Base-by-base conservation (phyloP, 2,113 vertebrate genomes). In the Columbina picui region DNA sequence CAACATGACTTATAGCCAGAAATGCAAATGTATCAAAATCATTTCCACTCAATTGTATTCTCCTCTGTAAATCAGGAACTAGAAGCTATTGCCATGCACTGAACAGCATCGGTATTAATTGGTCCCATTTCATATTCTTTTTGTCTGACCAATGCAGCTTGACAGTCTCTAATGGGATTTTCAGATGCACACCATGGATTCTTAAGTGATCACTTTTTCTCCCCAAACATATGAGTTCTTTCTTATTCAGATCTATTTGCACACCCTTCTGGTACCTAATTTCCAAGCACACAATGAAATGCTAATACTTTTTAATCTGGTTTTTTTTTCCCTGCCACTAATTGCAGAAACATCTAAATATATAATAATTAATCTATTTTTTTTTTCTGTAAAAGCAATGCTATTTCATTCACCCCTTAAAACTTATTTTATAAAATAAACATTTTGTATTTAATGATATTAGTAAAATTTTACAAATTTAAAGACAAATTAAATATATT, bases 111-210 rank as follows among this genome's bases (percentile, higher is more conserved):
- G 1, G 26, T 90, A 90, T 94, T 95, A 96, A 95, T 95, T 95
- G 93, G 79, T 86, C 76, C 71, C 52, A 86, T 96, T 97, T 96
- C 87, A 94, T 97, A 84, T 93, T 96, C 95, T 93, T 94, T 98
- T 97, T 97, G 93, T 97, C 96, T 97, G 97, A 97, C 84, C 97
- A 98, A 96, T 97, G 92, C 94, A 93, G 96, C 94, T 97, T 97
- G 96, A 97, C 96, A 97, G 68, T 92, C 95, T 95, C 95, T 97
- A 97, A 98, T 97, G 97, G 95, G 96, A 97, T 98, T 97, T 96
- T 98, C 93, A 96, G 97, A 97, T 98, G 94, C 92, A 96, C 94
- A 97, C 94, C 93, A 96, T 96, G 96, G 96, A 95, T 97, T 98
- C 97, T 96, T 92, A 98, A 97, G 95, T 96, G 87, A 97, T 97